Evolutionary conservation across 2,888 invertebrate species (phyloP), one percentile per base, ranked within the genome.

Genomic region (Drosophila barbarae): DNA sequence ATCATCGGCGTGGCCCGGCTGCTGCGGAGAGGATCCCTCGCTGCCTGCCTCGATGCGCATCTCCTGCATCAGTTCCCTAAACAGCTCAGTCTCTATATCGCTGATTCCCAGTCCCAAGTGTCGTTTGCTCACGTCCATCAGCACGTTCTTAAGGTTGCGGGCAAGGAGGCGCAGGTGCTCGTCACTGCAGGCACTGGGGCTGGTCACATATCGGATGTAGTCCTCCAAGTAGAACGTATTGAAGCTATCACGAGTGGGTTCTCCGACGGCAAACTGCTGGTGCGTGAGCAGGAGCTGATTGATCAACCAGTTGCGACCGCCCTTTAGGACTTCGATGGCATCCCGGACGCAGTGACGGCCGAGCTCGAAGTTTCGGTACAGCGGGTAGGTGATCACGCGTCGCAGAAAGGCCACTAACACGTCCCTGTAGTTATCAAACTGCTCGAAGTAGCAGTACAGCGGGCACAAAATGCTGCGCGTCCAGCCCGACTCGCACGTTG

Each of bases 401-500:
- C 89, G 86, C 41, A 89, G 54, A 41, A 89, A 89, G 13, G 86
- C 86, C n/a, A 87, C 76, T 3, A 87, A 74, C 1, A 87, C 87
- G 23, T 80, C 77, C 30, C 73, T 77, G n/a, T 88, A 75, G 36
- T 83, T 86, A 15, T 85, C 76, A 32, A 86, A 86, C 12, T 83
- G 76, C 51, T 89, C 89, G 42, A 88, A 89, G 63, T 89, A 89
- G 50, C 75, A 77, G 4, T 87, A 73, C 0, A 81, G 61, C n/a
- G 88, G 73, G 4, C 88, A 88, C n/a, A 89, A 69, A 7, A 86
- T 79, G 50, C 84, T 81, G 5, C 89, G 87, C 0, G 88, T 89
- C 89, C 89, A 89, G 9, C 76, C 82, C 18, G 89, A 88, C 59
- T 88, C 89, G 57, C 89, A 89, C 5, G 86, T 89, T 4, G 82